Evolutionary conservation across 2,113 vertebrate genomes (phyloP).

Genomic region (Aythya baeri): DNA sequence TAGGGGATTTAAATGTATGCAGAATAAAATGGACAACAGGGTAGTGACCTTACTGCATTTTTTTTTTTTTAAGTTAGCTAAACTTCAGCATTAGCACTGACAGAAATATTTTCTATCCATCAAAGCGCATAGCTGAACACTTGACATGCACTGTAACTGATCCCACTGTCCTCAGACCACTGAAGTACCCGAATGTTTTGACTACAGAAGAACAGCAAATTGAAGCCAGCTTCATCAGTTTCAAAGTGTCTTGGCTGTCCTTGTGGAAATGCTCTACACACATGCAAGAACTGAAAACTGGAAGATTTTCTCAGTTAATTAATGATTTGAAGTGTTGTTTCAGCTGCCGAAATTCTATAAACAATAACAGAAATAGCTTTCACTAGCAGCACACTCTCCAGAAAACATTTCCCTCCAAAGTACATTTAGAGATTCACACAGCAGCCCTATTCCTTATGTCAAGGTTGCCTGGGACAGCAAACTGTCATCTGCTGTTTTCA

Average conservation of each 20-base stretch:
- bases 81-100: background rate
- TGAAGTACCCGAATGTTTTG: constrained; percentile 10
- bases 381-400: background rate
- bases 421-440: background rate
- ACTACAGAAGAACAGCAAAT: background rate
- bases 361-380: constrained; percentile 16
- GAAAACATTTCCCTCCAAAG: background rate
- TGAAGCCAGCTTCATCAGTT: constrained; percentile 12
- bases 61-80: background rate
- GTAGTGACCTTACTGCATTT: background rate
- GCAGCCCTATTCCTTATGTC: background rate
- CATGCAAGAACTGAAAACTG: background rate
- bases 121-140: background rate
- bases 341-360: constrained; percentile 23
- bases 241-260: constrained; percentile 11
- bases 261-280: background rate
- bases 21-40: background rate
- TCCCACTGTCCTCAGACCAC: background rate
- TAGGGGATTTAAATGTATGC: background rate
- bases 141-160: background rate
- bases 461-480: background rate
- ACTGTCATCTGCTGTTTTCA: background rate
- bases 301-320: constrained; percentile 42
- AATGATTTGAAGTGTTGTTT: constrained; percentile 10
- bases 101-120: background rate